phyloP scores from a whole-genome alignment of 1,140 invertebrate genomes.

The Saxidomus purpurata region DNA sequence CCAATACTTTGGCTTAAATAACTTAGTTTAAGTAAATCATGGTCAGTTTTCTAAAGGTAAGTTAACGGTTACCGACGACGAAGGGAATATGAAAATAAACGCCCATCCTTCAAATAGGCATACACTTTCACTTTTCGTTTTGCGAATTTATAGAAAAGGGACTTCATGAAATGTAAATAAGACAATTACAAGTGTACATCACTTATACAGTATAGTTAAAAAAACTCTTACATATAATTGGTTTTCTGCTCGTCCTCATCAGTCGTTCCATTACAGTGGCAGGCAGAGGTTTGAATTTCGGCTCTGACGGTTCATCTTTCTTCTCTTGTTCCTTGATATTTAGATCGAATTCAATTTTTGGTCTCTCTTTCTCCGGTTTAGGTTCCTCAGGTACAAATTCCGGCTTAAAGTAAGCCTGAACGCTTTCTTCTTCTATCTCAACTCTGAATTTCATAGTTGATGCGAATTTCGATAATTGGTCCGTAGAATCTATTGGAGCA shows the following conservation, averaged over 20 bases:
- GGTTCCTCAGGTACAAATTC: slow-evolving; percentile 77
- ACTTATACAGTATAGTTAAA: no score
- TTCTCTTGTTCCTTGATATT: slow-evolving; percentile 68
- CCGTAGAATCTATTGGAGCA: slow-evolving; percentile 69
- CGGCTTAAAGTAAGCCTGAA: slow-evolving; percentile 78
- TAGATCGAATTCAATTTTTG: slow-evolving; percentile 69
- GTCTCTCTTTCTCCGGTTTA: slow-evolving; percentile 75
- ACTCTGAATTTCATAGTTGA: slow-evolving; percentile 74
- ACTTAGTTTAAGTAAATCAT: no score
- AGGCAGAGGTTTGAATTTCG: slow-evolving; percentile 72
- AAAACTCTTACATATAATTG: slow-evolving; percentile 74
- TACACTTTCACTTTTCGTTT: no score
- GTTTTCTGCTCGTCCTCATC: slow-evolving; percentile 74
- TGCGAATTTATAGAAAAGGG: no score
- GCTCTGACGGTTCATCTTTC: slow-evolving; percentile 64
- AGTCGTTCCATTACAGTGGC: slow-evolving; percentile 73
- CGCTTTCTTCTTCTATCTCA: slow-evolving; percentile 75
- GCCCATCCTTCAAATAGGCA: no score
- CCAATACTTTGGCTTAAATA: no score
- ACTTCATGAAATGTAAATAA: no score
- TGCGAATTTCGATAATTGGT: slow-evolving; percentile 70
- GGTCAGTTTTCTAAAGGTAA: no score
- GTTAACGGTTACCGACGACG: no score
- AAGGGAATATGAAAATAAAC: no score
- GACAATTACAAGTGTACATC: no score